These are phyloP conservation scores for Cyphomyrus plagiostoma DNA, from an alignment of 2,113 vertebrate genomes.

Conservation along the genomic window DNA sequence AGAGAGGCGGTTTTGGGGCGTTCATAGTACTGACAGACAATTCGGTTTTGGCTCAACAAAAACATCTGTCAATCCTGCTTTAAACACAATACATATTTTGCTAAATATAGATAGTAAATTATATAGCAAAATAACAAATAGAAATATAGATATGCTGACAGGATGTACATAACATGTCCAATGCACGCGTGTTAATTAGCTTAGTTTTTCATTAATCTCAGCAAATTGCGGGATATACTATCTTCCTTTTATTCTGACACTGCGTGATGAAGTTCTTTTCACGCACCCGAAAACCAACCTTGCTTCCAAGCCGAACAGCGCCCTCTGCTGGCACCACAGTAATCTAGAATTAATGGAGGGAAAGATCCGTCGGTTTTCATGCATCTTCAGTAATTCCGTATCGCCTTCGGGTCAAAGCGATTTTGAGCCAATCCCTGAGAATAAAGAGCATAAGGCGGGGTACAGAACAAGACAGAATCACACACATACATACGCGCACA, in stretches of 20 bases:
- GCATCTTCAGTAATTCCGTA: not conserved
- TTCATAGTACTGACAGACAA: not conserved
- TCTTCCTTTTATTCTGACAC: not conserved
- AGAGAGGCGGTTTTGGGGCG: not conserved
- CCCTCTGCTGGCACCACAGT: constrained; percentile 52
- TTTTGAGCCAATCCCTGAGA: not conserved
- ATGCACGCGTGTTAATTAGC: not conserved
- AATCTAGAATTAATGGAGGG: not conserved
- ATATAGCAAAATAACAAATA: not conserved
- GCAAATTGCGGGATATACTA: not conserved
- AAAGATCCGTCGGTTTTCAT: not conserved
- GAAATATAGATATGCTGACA: not conserved
- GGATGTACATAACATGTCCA: not conserved
- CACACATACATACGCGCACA: not conserved
- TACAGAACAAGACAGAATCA: not conserved
- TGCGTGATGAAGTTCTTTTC: not conserved
- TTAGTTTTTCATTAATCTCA: not conserved
- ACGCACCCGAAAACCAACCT: not conserved
- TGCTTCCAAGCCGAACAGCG: constrained; percentile 42
- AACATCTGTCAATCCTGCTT: not conserved
- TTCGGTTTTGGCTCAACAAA: not conserved
- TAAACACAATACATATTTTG: not conserved
- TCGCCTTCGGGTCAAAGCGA: not conserved
- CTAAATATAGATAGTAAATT: constrained; percentile 3
- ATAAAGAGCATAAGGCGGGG: not conserved